A percentile compares a stretch with the other conserved stretches of the same genome.
phyloP scores from a whole-genome alignment of 2,888 invertebrate species.

The Scrobipalpa costella region DNA sequence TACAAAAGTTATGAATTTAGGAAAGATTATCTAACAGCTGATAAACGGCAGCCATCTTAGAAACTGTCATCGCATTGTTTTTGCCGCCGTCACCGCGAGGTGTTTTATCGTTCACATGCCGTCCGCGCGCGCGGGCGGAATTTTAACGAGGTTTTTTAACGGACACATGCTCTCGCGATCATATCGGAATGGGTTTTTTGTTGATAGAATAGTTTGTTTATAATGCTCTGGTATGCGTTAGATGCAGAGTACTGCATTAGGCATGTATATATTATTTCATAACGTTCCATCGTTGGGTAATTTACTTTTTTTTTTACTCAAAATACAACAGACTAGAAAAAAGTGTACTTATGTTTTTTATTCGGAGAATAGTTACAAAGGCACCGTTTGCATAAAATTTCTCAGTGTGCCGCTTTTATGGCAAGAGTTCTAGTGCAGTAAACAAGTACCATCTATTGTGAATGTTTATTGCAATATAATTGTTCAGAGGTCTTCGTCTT shows the following conservation, averaged over 20 bases:
- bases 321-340: no score
- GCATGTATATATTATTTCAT: not conserved
- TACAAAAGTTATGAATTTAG: no score
- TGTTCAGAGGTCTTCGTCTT: not conserved
- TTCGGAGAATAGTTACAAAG: not conserved
- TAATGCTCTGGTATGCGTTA: constrained; percentile 19
- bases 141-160: constrained; percentile 56
- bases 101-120: constrained; percentile 36
- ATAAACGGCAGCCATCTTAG: constrained; percentile 20
- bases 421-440: not conserved
- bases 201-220: constrained; percentile 25
- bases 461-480: not conserved
- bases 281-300: no score
- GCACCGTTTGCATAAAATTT: not conserved
- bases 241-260: not conserved
- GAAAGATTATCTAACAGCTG: constrained; percentile 9
- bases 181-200: constrained; percentile 38
- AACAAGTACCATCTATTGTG: not conserved
- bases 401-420: not conserved
- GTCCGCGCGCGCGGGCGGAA: constrained; percentile 50
- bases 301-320: no score
- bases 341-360: not conserved
- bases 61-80: constrained; percentile 39
- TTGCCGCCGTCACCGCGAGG: constrained; percentile 40
- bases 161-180: constrained; percentile 37